Base-by-base conservation (phyloP, 2,888 invertebrate genomes). In the Pediacus dermestoides region DNA sequence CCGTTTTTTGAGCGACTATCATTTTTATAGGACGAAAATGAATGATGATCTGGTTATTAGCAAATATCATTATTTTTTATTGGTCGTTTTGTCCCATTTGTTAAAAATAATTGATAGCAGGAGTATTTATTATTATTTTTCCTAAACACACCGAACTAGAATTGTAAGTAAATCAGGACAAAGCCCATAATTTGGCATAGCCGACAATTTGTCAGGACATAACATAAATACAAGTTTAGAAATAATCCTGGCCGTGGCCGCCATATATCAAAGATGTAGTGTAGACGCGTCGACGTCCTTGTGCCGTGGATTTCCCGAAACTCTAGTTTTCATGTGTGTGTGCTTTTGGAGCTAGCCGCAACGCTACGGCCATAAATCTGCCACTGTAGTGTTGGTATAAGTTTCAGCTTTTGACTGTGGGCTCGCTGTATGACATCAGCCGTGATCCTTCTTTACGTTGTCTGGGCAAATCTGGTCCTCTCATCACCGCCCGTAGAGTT, bases 301-400 rank as follows among this genome's bases (percentile, higher is more conserved):
- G 26, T 14, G 14, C 12, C 28, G n/a, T 18, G 21, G 21, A 6
- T 18, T 18, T 18, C n/a, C n/a, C 28, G n/a, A 28, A 28, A 14
- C 7, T 26, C 28, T 28, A 28, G n/a, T 28, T 18, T 18, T 18
- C 21, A 7, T 18, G 10, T 26, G 12, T 28, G 12, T 28, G 14
- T 14, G 28, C 28, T 28, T 28, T 28, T 6, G n/a, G 21, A 18
- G 21, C 21, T 7, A n/a, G 21, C 14, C 28, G 7, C 28, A 28
- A 28, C 14, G 28, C 28, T 6, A 47, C 50, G 42, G 44, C 49
- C 34, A 54, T 54, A 54, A 54, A 54, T 54, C 52, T 53, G 50
- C 48, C 47, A 44, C 45, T 38, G 34, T 35, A 38, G 34, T 51
- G 45, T 48, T 44, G 36, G 50, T 51, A 45, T 52, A 45, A 49